phyloP scores from a whole-genome alignment of 2,113 vertebrate species.

The Ovis canadensis region DNA sequence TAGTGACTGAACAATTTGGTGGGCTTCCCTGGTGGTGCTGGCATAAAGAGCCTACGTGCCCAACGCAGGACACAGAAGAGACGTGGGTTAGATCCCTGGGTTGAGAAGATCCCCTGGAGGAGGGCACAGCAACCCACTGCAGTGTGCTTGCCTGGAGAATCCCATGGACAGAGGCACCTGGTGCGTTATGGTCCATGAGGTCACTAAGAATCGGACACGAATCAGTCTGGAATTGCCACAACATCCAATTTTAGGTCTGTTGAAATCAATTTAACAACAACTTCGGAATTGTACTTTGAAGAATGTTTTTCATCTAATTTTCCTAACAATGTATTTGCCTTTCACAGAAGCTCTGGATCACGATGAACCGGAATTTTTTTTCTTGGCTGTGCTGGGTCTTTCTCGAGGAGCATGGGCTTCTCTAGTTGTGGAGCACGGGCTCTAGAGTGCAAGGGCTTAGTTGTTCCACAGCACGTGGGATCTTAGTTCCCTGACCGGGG shows the following conservation, averaged over 20 bases:
- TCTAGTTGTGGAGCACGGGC: neutral
- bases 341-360: neutral
- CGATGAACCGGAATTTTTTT: neutral
- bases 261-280: neutral
- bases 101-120: neutral
- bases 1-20: neutral
- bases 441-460: neutral
- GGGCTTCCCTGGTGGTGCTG: neutral
- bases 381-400: neutral
- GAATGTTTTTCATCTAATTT: neutral
- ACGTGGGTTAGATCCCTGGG: neutral
- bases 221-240: neutral
- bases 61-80: neutral
- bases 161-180: neutral
- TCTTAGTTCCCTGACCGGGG: neutral
- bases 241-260: neutral
- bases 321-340: neutral
- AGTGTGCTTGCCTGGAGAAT: neutral
- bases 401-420: neutral
- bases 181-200: neutral
- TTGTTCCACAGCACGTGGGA: neutral
- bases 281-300: neutral
- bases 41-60: neutral
- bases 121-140: neutral
- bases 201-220: neutral